Evolutionary conservation across 2,113 vertebrate species (phyloP).

Genomic region (Takifugu flavidus): DNA sequence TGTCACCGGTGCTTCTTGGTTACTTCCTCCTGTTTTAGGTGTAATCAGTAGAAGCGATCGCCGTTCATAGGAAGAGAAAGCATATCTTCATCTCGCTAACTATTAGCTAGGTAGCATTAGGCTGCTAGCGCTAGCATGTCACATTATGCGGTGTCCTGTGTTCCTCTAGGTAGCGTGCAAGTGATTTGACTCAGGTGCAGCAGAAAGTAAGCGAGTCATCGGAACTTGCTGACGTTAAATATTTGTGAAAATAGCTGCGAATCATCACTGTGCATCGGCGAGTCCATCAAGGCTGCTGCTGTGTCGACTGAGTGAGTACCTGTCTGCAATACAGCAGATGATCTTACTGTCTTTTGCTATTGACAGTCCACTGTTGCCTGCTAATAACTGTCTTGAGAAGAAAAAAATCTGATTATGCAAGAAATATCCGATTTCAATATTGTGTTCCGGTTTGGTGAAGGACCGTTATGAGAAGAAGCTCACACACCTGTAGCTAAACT

Average conservation of each 20-base stretch:
- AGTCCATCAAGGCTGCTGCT: slow-evolving; percentile 42
- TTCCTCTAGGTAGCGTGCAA: slow-evolving; percentile 46
- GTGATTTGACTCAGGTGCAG: slow-evolving; percentile 29
- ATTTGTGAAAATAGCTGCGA: slow-evolving; percentile 29
- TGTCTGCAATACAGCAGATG: slow-evolving; percentile 1
- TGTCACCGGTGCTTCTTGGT: neutral
- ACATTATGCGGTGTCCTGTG: slow-evolving; percentile 37
- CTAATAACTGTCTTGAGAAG: neutral
- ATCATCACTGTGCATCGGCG: slow-evolving; percentile 33
- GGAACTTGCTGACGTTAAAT: slow-evolving; percentile 28
- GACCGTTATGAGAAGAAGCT: slow-evolving; percentile 23
- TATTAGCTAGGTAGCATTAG: slow-evolving; percentile 57
- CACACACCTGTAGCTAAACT: slow-evolving; percentile 56
- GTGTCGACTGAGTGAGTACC: slow-evolving; percentile 43
- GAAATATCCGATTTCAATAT: neutral
- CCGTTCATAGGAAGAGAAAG: slow-evolving; percentile 16
- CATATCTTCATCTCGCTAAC: slow-evolving; percentile 55
- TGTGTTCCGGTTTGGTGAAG: slow-evolving; percentile 9
- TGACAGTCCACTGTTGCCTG: neutral
- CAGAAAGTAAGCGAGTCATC: slow-evolving; percentile 21
- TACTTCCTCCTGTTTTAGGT: slow-evolving; percentile 12
- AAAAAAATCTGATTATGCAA: neutral
- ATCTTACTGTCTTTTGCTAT: slow-evolving; percentile 6
- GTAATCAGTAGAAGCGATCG: slow-evolving; percentile 10
- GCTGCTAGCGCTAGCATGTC: slow-evolving; percentile 60